Evolutionary conservation across 2,113 vertebrate species (phyloP), one percentile per base, ranked within the genome.

Genomic region (Pipa parva): DNA sequence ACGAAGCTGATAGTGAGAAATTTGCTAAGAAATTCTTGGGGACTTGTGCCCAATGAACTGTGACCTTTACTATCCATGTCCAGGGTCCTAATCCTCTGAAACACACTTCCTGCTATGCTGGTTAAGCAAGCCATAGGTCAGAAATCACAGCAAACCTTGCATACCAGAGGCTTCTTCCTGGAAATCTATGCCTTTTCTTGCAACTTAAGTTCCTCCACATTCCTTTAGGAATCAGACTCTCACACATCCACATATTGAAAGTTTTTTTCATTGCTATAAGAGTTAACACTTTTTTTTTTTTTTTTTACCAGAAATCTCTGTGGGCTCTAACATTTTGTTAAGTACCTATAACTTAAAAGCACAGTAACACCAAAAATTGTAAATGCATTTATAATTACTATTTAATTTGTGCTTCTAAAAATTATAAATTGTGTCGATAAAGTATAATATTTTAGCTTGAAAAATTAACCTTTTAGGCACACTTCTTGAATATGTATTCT

Each of bases 141-240:
- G 20, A 20, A 49, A 49, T 21, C 7, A 7, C 20, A 49, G 7
- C 21, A 49, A 49, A 49, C 46, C 26, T 7, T 17, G 36, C 37
- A 11, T 24, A 5, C 13, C 7, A 28, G 9, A 33, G 5, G 18
- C 15, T 42, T 25, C 8, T 39, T 24, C 27, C 21, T 11, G 59
- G 45, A 13, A 24, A 31, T 27, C 25, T 46, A 20, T 13, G 13
- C 48, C 13, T 21, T 29, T n/a, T n/a, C 24, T 60, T 8, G 24
- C 42, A 29, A 18, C 24, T 6, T 10, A 60, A 24, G 56, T 59
- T 54, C n/a, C 20, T 28, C 20, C 13, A 18, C 36, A 70, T 54
- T 70, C 66, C 64, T 54, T 2, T 12, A 21, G 58, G 66, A 48
- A 61, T 69, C 60, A 60, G 22, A 60, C 31, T 69, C 31, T 50